Evolutionary conservation across 2,888 invertebrate genomes (phyloP).

Genomic region (Cataglyphis altisquamis): DNA sequence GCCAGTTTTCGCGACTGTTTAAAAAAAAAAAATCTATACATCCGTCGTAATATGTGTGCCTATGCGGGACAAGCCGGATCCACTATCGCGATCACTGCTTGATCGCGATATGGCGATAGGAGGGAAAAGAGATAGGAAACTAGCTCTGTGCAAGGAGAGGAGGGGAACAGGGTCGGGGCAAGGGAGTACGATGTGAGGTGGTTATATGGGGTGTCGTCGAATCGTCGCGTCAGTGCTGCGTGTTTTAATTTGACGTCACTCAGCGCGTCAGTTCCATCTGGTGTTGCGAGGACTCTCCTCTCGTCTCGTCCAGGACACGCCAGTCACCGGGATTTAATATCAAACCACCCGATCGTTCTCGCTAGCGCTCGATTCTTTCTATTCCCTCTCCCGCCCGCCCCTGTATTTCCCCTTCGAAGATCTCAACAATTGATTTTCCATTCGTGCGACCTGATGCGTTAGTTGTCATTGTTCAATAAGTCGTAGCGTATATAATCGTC

Average conservation of each 20-base stretch:
- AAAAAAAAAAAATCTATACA: slow-evolving; percentile 5
- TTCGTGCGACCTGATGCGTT: slow-evolving; percentile 60
- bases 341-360: slow-evolving; percentile 76
- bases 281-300: slow-evolving; percentile 80
- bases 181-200: slow-evolving; percentile 60
- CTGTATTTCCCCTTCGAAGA: slow-evolving; percentile 27
- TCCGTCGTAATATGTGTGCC: slow-evolving; percentile 17
- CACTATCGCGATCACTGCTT: slow-evolving; percentile 35
- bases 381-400: slow-evolving; percentile 8
- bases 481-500: slow-evolving; percentile 76
- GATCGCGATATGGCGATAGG: slow-evolving; percentile 26
- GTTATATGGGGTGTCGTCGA: slow-evolving; percentile 81
- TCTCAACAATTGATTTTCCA: slow-evolving; percentile 64
- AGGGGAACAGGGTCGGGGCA: background rate
- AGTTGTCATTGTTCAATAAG: slow-evolving; percentile 64
- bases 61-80: slow-evolving; percentile 20
- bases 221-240: slow-evolving; percentile 83
- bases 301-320: slow-evolving; percentile 81
- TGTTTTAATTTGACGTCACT: slow-evolving; percentile 86
- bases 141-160: slow-evolving; percentile 17
- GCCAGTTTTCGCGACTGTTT: slow-evolving; percentile 25
- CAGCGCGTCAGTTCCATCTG: slow-evolving; percentile 85
- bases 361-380: slow-evolving; percentile 54
- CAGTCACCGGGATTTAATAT: slow-evolving; percentile 85
- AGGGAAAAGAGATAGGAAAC: slow-evolving; percentile 27